Base-by-base conservation (phyloP, 2,113 vertebrate genomes). In the Proterorhinus semilunaris region DNA sequence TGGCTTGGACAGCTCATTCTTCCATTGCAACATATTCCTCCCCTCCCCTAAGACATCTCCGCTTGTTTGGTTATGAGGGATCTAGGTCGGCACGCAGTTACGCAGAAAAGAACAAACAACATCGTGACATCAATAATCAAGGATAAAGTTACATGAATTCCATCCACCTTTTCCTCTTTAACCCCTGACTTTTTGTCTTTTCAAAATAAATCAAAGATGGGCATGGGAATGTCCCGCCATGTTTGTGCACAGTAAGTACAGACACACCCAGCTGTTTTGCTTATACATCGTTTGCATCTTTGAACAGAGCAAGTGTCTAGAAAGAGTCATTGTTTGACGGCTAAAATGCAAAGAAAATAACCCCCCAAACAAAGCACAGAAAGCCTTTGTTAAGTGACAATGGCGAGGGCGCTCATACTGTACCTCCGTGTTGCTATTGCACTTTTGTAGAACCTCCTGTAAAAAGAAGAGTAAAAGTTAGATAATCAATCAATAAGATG, bases 391-490 rank as follows among this genome's bases (percentile, higher is more conserved):
- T 11, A 15, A 21, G 17, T 8, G 55, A 71, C 68, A 2, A 13
- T 63, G 17, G 69, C 43, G 46, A 4, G 52, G 44, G 54, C 43
- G 59, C 55, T 16, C 63, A 57, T 42, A 66, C 68, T 71, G 36
- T 89, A 96, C 95, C 92, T 95, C 89, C 62, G 93, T 93, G 71
- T 82, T 86, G 6, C 79, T 92, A 0, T 9, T 83, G 79, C 95
- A 95, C 0, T 84, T 90, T 7, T 79, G 86, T 79, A 96, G 85
- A 71, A 94, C 80, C 27, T 91, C 91, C 95, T 96, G 86, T 66
- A 69, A 75, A 61, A 6, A 71, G 46, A 6, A 48, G 51, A 74
- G 16, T 45, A 5, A 0, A 0, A 9, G 15, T 36, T 21, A 10
- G n/a, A 55, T 27, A 15, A n/a, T 58, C 42, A 11, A 36, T 36